These are phyloP conservation scores for Silurus glanis DNA, from an alignment of 2,113 vertebrate genomes.

Conservation along the genomic window DNA sequence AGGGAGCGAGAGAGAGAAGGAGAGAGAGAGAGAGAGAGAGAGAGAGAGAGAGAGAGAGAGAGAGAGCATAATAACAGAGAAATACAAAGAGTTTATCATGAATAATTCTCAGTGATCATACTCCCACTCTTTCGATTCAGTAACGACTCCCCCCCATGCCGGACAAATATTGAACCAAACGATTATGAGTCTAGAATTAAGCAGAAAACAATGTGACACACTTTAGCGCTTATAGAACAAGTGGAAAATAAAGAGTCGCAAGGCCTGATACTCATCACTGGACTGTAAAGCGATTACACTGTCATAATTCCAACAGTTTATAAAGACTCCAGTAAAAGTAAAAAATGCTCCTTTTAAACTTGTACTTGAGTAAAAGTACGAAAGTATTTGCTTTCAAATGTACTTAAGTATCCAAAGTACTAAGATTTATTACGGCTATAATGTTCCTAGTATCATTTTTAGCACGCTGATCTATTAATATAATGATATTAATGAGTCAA, in stretches of 20 bases:
- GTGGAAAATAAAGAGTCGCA: background rate
- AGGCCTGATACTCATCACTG: background rate
- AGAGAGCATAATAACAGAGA: background rate
- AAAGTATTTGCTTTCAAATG: no score
- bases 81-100: constrained; percentile 11
- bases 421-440: no score
- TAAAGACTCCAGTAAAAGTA: no score
- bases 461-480: no score
- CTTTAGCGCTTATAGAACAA: background rate
- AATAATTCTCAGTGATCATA: constrained; percentile 49
- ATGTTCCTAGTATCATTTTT: no score
- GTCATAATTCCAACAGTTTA: background rate
- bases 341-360: no score
- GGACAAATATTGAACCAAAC: constrained; percentile 10
- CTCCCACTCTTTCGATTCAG: constrained; percentile 18
- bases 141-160: constrained; percentile 21
- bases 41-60: background rate
- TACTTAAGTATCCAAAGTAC: no score
- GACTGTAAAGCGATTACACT: background rate
- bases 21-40: background rate
- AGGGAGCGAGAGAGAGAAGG: background rate
- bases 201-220: background rate
- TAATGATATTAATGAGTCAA: no score
- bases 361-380: no score
- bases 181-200: background rate